phyloP scores from a whole-genome alignment of 1,140 invertebrate genomes.

The Macrobrachium nipponense region DNA sequence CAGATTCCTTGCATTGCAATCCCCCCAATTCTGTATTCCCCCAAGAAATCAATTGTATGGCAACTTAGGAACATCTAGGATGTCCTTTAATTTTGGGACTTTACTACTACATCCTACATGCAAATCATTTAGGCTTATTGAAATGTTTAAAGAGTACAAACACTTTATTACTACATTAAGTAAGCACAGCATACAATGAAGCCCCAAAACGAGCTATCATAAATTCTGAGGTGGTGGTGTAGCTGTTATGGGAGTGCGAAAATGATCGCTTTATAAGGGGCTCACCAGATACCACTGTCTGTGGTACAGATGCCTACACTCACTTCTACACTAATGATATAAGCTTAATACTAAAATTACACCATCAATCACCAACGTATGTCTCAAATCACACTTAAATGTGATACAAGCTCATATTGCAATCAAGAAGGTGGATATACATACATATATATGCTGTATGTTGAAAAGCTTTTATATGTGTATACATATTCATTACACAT shows the following conservation, averaged over 20 bases:
- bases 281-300: neutral
- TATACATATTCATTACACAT: too few species aligned
- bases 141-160: slow-evolving; percentile 42
- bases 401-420: slow-evolving; percentile 26
- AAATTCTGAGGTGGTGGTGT: slow-evolving; percentile 1
- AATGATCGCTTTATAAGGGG: neutral
- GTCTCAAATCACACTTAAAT: slow-evolving; percentile 12
- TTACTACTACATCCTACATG: too few species aligned
- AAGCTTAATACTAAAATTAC: slow-evolving; percentile 41
- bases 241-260: neutral
- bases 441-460: too few species aligned
- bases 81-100: too few species aligned
- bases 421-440: slow-evolving; percentile 1
- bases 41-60: too few species aligned
- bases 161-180: slow-evolving; percentile 49
- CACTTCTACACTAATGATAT: slow-evolving; percentile 20
- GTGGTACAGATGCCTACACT: slow-evolving; percentile 20
- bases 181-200: slow-evolving; percentile 43
- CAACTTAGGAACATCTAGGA: too few species aligned
- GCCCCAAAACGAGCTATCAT: slow-evolving; percentile 8
- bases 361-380: slow-evolving; percentile 29
- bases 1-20: too few species aligned
- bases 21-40: too few species aligned
- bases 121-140: slow-evolving; percentile 8
- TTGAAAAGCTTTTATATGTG: too few species aligned